Percentiles rank a stretch among this genome's conserved stretches.
These are phyloP conservation scores for Platycercus adscitus DNA, from an alignment of 2,113 vertebrate genomes.

Conservation along the genomic window DNA sequence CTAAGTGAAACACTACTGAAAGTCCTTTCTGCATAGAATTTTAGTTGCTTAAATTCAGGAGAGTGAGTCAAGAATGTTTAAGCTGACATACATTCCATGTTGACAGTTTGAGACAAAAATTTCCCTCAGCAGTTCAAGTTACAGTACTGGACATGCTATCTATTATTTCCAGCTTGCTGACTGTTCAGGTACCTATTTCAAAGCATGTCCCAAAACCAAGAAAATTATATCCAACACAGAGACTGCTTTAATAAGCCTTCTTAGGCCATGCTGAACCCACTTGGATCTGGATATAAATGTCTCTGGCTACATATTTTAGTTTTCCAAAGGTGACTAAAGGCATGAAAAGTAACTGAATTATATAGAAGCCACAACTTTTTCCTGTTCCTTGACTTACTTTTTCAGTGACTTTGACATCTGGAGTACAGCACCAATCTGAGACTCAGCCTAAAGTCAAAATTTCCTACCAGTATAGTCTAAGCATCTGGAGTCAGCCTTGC, in stretches of 20 bases:
- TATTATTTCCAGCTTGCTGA: neutral
- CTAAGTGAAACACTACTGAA: neutral
- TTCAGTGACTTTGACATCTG: neutral
- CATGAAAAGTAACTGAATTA: neutral
- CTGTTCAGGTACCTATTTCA: neutral
- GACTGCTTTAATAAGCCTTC: neutral
- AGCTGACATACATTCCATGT: neutral
- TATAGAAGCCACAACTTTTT: neutral
- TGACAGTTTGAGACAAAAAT: neutral
- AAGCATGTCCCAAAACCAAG: neutral
- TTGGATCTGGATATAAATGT: neutral
- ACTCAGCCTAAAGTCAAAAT: neutral
- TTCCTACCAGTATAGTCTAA: neutral
- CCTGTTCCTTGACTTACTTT: neutral
- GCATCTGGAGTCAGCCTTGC: neutral
- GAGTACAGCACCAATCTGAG: neutral
- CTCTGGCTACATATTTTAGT: neutral
- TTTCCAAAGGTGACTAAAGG: neutral
- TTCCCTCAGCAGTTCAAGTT: neutral
- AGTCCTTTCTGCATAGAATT: neutral
- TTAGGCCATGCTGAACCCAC: neutral
- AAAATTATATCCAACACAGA: neutral
- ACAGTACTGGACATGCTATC: neutral
- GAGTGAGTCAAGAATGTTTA: neutral
- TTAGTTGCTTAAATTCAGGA: neutral